Base-by-base conservation (phyloP, 2,113 vertebrate species). In the Mastomys natalensis region DNA sequence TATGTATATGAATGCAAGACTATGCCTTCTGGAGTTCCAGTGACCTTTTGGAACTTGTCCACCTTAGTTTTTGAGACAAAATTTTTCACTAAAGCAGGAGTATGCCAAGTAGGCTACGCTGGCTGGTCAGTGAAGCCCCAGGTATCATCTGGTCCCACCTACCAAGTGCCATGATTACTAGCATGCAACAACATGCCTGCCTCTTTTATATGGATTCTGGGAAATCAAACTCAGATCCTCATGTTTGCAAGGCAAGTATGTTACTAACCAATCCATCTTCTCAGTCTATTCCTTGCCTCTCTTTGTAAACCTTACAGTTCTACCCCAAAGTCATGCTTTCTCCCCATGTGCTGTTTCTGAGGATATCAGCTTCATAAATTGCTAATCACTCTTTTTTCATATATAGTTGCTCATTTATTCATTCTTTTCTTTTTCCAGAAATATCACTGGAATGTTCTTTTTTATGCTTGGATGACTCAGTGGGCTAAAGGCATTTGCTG, bases 351-450 rank as follows among this genome's bases (percentile, higher is more conserved):
- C 51, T 1, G 11, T 37, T 5, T 10, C 19, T 4, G 24, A 16
- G 22, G 34, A 58, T 4, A 80, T 17, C 24, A 55, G 2, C 29
- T 68, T 22, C 40, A 55, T 21, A 45, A 76, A 31, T 21, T 45
- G 16, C 10, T 40, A 16, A 26, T 48, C 90, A 34, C 96, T 74
- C 84, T 95, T 88, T 91, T 93, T 92, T 51, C 55, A 53, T 92
- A 43, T 60, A 60, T 78, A 93, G n/a, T 85, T 97, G 95, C 51
- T 97, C 81, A 5, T 95, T 87, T 93, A 62, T 51, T n/a, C 88
- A 62, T 58, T 94, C n/a, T 31, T 45, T 85, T 40, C 16, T 11
- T 77, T 95, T 45, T 95, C 64, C 64, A 66, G 64, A 95, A 5
- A 43, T 95, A 58, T 45, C 92, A 94, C 80, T 84, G 92, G 43